Conservation (phyloP, 1,140 invertebrate genomes). For the Drosophila cardini region DNA sequence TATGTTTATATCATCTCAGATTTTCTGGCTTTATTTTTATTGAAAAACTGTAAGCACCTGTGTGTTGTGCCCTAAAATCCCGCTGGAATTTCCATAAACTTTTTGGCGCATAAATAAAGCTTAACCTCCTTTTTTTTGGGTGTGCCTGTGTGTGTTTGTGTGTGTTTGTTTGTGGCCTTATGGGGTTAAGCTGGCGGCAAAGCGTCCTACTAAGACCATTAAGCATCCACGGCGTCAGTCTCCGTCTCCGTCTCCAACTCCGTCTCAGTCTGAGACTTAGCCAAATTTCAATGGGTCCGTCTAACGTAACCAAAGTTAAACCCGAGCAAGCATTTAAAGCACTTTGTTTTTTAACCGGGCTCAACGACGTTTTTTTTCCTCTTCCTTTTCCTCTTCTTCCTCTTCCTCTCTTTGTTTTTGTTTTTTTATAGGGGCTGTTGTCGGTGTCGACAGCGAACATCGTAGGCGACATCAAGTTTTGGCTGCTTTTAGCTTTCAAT, state of each 20-base stretch:
- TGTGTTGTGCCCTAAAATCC: conserved; percentile 4
- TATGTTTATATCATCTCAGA: not conserved
- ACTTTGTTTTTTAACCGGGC: conserved; percentile 48
- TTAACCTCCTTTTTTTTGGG: conserved; percentile 53
- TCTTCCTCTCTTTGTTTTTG: conserved; percentile 10
- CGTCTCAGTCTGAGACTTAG: not conserved
- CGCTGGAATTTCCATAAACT: conserved; percentile 27
- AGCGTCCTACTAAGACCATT: conserved; percentile 63
- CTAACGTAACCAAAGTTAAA: conserved; percentile 27
- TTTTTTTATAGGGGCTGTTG: not conserved
- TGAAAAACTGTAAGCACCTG: not conserved
- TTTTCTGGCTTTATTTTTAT: conserved; percentile 3
- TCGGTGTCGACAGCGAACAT: conserved; percentile 34
- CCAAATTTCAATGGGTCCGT: conserved; percentile 13
- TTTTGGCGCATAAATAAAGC: conserved; percentile 73
- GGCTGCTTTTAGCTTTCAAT: conserved; percentile 70
- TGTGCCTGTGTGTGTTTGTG: no score
- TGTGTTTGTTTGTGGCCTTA: conserved; percentile 41
- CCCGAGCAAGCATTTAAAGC: conserved; percentile 59
- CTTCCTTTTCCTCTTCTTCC: conserved; percentile 12
- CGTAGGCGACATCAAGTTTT: conserved; percentile 50
- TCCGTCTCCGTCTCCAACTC: not conserved
- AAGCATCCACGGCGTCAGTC: conserved; percentile 22
- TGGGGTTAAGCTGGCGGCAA: conserved; percentile 70
- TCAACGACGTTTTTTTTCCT: conserved; percentile 25